Base-by-base conservation (phyloP, 2,888 invertebrate species). In the Fragum fragum region DNA sequence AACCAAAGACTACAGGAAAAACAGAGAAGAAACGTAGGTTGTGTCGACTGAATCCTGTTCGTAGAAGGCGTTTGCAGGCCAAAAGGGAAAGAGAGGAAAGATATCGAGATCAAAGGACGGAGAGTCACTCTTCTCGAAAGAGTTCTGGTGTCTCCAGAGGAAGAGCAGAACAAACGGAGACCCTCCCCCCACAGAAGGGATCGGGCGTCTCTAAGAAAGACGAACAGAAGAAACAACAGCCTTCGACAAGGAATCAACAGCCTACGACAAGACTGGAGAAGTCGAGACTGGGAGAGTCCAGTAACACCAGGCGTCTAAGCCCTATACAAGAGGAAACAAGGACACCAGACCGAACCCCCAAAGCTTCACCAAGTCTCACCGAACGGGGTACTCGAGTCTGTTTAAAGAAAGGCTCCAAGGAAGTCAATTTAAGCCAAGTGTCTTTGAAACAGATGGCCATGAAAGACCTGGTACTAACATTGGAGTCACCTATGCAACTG, bases 21-120 rank as follows among this genome's bases (percentile, higher is more conserved):
- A 23, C 36, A 32, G 47, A 26, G 23, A 57, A 57, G 57, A 57
- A n/a, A 21, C 21, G 26, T 26, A 66, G 23, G 66, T 16, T n/a
- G 14, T 61, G 61, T 61, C 61, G 61, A 3, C 32, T 29, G 9
- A 61, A 61, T 29, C 61, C 61, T 3, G 61, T 29, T 26, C 23
- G 61, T 11, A 61, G 61, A 61, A 28, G 61, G 29, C 47, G 47
- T n/a, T 16, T 47, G 3, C 47, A 47, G 14, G 47, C 47, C 16
- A 47, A 47, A 47, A 47, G 16, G n/a, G 47, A 47, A 47, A 47
- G 47, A 47, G 47, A 47, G 16, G 47, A 47, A 57, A 57, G 57
- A 26, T 6, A 23, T 18, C 23, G 23, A 23, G 23, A 23, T 6
- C 11, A 11, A 23, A 26, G 57, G 21, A 57, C 3, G 61, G 61